Evolutionary conservation across 2,797 vertebrate genomes (phyloP).

Genomic region (Hyperoplus lanceolatus): DNA sequence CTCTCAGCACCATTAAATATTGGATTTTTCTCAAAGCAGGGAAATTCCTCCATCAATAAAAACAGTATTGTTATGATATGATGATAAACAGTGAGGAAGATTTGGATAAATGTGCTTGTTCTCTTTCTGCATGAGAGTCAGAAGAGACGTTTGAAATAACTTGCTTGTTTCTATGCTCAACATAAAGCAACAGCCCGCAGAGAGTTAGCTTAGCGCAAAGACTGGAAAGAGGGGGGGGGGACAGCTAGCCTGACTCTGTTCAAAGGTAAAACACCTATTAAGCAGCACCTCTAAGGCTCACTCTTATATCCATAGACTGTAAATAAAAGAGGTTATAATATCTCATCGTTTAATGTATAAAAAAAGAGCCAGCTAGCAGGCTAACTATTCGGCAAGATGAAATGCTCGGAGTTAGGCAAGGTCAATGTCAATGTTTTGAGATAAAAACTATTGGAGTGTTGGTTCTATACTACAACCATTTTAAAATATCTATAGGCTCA

Average conservation of each 20-base stretch:
- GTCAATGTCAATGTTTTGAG: too few species aligned
- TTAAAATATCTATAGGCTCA: not conserved
- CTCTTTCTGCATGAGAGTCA: not conserved
- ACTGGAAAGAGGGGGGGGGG: not conserved
- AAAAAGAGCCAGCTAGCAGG: not conserved
- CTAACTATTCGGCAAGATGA: not conserved
- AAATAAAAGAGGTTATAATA: too few species aligned
- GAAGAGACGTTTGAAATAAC: not conserved
- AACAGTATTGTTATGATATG: not conserved
- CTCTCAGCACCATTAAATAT: not conserved
- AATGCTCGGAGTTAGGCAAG: too few species aligned
- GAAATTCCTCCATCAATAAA: not conserved
- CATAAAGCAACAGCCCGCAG: conserved; percentile 12
- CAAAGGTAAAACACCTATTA: not conserved
- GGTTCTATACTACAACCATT: too few species aligned
- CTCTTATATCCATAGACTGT: too few species aligned
- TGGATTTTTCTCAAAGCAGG: conserved; percentile 19
- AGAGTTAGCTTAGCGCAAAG: not conserved
- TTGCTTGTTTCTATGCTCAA: not conserved
- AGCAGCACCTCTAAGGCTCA: not conserved
- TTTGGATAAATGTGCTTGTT: conserved; percentile 12
- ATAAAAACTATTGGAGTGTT: too few species aligned
- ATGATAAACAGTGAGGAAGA: conserved; percentile 3
- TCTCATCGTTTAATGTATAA: not conserved
- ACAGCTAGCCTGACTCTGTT: not conserved